Evolutionary conservation across 1,140 invertebrate genomes (phyloP), one percentile per base, ranked within the genome.

Genomic region (Druon quercuslanigerum): DNA sequence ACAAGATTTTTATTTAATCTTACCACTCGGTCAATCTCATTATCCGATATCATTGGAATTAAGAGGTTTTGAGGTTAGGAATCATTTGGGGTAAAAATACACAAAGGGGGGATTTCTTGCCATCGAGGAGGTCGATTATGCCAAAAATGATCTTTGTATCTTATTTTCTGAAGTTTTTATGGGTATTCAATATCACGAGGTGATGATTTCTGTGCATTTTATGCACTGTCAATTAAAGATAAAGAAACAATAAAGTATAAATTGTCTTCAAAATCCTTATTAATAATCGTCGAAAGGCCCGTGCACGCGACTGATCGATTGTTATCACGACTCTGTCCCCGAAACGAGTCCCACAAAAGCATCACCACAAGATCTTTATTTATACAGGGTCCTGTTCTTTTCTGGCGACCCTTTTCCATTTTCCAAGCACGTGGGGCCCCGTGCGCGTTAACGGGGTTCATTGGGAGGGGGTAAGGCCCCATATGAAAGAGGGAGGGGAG

Each of bases 391-490:
- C 51, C 54, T 66, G 33, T 33, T 19, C 52, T 46, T 16, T 50
- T 33, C n/a, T 25, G 33, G 19, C 19, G 66, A 71, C 50, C 72
- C 66, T 54, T 74, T 77, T 17, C 51, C 52, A 75, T 78, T 73
- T 79, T 79, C 71, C 76, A 51, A 76, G 73, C 82, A 83, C 79
- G 80, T 82, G 82, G 80, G 75, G 78, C 66, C 80, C 75, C 78
- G 76, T 78, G 77, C 51, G 57, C 9, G 72, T 72, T 52, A 72
- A 77, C 73, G 75, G 74, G 78, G 71, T 52, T 25, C 40, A 4
- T 3, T 13, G 16, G 16, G 16, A 25, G 19, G n/a, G 74, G 46
- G 66, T 72, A 77, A 75, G 83, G 79, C 77, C 83, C 80, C 77
- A 75, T 75, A 77, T 74, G 79, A 60, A 60, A 25, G 51, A 72